Conservation (phyloP, 1,140 invertebrate genomes). For the Heliconius hermathena region DNA sequence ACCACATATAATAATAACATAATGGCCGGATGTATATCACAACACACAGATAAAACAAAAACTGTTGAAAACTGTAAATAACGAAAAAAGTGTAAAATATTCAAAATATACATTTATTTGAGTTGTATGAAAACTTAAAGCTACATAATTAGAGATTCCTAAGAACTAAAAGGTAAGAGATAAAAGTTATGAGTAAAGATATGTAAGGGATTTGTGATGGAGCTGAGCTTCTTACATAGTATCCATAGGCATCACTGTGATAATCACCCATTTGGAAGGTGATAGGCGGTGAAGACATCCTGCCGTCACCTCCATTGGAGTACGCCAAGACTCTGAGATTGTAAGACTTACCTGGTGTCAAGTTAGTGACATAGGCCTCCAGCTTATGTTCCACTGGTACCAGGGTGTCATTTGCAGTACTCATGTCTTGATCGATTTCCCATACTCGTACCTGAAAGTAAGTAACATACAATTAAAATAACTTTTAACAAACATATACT, state of each 20-base stretch:
- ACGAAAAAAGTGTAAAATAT: constrained; percentile 37
- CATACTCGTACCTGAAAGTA: constrained; percentile 89
- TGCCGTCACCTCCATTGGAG: constrained; percentile 96
- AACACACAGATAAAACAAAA: constrained; percentile 19
- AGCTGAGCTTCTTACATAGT: constrained; percentile 60
- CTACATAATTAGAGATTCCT: constrained; percentile 16
- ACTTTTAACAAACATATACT: neutral
- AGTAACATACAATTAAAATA: neutral
- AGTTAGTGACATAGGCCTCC: constrained; percentile 88
- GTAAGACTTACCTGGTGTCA: constrained; percentile 94
- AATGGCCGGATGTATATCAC: constrained; percentile 55
- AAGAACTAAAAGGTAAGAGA: constrained; percentile 15
- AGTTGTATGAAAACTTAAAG: neutral
- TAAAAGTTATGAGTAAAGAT: constrained; percentile 23
- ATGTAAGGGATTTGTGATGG: constrained; percentile 22
- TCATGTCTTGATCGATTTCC: constrained; percentile 96
- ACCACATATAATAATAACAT: constrained; percentile 27
- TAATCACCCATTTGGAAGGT: constrained; percentile 92
- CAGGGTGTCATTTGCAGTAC: constrained; percentile 93
- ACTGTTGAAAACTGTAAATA: neutral
- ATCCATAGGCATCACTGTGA: constrained; percentile 70
- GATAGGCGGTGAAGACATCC: constrained; percentile 96
- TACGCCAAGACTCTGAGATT: constrained; percentile 94
- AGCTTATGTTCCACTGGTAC: constrained; percentile 88
- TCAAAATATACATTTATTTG: constrained; percentile 8